Evolutionary conservation across 2,888 invertebrate genomes (phyloP), one percentile per base, ranked within the genome.

Genomic region (Andrena haemorrhoa): DNA sequence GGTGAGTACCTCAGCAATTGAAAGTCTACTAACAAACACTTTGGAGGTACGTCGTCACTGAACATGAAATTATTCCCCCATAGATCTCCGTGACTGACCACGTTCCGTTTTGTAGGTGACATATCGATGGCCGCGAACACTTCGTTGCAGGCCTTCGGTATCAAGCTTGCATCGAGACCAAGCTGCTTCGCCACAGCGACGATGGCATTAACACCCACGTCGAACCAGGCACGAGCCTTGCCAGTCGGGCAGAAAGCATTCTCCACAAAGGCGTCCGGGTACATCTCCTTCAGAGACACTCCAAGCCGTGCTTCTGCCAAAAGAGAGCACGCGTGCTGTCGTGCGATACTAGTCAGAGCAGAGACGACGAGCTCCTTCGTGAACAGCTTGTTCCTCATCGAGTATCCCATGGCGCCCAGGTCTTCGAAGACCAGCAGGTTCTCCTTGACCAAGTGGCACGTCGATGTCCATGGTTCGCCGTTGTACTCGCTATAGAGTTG

Each of bases 21-120:
- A 89, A 96, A 97, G 92, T 97, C 97, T 2, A 97, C 95, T 10
- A 97, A 91, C 47, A 96, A 90, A 85, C 96, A 96, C 35, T 95
- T 95, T 2, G 95, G 94, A 0, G 96, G 95, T 47, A 90, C 90
- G 0, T 93, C 92, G 41, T 94, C 88, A 23, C 93, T 91, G 73
- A 96, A 96, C 94, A 96, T 94, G 8, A 96, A 90, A 89, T 96
- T 96, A 86, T 96, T 96, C 60, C 95, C 95, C 96, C 96, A 96
- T 6, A 96, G 92, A 93, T 96, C 96, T 3, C 95, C 94, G 89
- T 96, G 96, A 49, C 95, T 95, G 5, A 96, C 91, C 0, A 95
- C 96, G 91, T 88, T 94, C 91, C 81, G 91, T 91, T 75, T 91
- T 49, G 53, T 94, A 94, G 12, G 2, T 0, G 92, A 92, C 0